Percentiles rank a stretch among this genome's conserved stretches.
These are phyloP conservation scores for Balaenoptera acutorostrata DNA, from an alignment of 2,113 vertebrate genomes.

Conservation along the genomic window DNA sequence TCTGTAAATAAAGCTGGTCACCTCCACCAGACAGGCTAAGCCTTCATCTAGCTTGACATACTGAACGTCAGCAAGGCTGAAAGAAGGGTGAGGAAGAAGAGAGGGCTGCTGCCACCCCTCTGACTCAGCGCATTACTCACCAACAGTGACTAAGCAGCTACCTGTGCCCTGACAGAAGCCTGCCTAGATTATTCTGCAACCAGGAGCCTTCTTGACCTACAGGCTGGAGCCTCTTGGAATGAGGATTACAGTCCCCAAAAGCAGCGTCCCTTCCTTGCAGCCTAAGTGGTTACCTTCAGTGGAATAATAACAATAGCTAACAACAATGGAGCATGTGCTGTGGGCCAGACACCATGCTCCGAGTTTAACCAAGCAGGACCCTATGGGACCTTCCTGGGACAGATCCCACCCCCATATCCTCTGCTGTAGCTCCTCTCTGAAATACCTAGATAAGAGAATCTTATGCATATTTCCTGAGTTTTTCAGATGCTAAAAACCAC, in stretches of 20 bases:
- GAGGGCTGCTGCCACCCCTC: neutral
- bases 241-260: neutral
- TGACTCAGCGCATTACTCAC: neutral
- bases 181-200: neutral
- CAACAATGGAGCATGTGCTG: rapidly evolving
- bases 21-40: neutral
- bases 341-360: rapidly evolving
- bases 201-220: neutral
- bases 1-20: constrained; percentile 7
- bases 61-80: neutral
- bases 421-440: neutral
- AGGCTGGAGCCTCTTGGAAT: neutral
- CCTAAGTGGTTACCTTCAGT: neutral
- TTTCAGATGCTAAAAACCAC: neutral
- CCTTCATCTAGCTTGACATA: neutral
- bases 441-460: neutral
- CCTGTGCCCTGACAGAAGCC: neutral
- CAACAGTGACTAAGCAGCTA: neutral
- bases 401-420: neutral
- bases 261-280: neutral
- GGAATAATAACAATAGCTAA: neutral
- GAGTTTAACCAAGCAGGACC: rapidly evolving
- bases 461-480: neutral
- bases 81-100: neutral
- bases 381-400: neutral